phyloP scores from a whole-genome alignment of 1,140 invertebrate genomes.

The Pogonomyrmex barbatus region DNA sequence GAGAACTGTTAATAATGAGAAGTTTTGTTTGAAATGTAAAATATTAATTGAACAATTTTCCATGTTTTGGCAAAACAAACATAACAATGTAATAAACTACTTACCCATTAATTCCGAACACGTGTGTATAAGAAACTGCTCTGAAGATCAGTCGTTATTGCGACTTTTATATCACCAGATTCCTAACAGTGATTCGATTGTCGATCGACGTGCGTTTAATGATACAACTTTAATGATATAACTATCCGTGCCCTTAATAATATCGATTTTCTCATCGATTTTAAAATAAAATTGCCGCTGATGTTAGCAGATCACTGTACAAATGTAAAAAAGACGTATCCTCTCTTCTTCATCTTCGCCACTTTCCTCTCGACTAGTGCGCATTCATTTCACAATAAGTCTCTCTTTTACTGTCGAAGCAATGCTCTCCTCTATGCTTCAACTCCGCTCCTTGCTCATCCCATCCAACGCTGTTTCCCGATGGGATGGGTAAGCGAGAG shows the following conservation, averaged over 20 bases:
- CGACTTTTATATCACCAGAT: neutral
- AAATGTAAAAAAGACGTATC: neutral
- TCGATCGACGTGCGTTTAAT: no score
- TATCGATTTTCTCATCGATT: no score
- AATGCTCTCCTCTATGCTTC: slow-evolving; percentile 37
- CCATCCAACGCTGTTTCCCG: slow-evolving; percentile 70
- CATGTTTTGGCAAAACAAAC: neutral
- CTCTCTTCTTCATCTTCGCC: no score
- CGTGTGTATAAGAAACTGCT: neutral
- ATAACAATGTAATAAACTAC: neutral
- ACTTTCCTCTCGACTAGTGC: slow-evolving; percentile 64
- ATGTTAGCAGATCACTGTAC: neutral
- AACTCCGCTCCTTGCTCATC: slow-evolving; percentile 58
- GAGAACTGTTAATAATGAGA: neutral
- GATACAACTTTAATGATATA: no score
- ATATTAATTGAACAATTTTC: neutral
- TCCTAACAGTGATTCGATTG: neutral
- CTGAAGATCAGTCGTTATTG: neutral
- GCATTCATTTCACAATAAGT: slow-evolving; percentile 15
- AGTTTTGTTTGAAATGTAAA: neutral
- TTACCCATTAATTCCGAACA: slow-evolving; percentile 10
- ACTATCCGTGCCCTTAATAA: no score
- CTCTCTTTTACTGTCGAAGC: neutral
- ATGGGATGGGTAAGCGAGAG: slow-evolving; percentile 72
- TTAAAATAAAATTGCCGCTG: no score